Base-by-base conservation (phyloP, 2,113 vertebrate genomes). In the Hippoglossus stenolepis region DNA sequence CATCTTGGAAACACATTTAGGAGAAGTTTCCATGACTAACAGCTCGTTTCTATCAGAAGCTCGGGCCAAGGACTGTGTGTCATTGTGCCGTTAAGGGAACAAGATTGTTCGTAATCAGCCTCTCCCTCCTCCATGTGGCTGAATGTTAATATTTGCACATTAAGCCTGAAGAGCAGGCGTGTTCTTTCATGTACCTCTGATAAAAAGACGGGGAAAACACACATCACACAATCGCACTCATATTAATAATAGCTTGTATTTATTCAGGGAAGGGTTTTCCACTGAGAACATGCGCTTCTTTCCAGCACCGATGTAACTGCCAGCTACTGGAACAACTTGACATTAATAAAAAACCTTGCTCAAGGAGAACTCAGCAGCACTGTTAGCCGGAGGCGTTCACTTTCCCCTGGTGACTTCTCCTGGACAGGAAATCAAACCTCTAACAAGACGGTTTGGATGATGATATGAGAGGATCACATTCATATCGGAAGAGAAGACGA, bases 71-170 rank as follows among this genome's bases (percentile, higher is more conserved):
- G 78, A 73, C 71, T 71, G 17, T 60, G 20, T 15, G 64, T 69
- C 54, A 83, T 78, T 75, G 75, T 70, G 20, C 56, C 1, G 53
- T 13, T 47, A 24, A 8, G 5, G 15, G 47, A 61, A 20, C 24
- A 69, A 75, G 53, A 54, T 40, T 65, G 38, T 77, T 64, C 10
- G 0, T 72, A 56, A 82, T 83, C 65, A 59, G 62, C 65, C 66
- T 47, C 35, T 77, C 75, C 49, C 62, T 71, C n/a, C 4, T 71
- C n/a, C 6, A 5, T 38, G 28, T 38, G 24, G 23, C 59, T 20
- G 12, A 56, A 58, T 68, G 75, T 70, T 71, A 77, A 85, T 86
- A 84, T 90, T 84, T 85, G 56, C 73, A 66, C 69, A 65, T 70
- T 24, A 51, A 23, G 5, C 9, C 24, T 54, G 17, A 54, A 72